Conservation (phyloP, 2,797 vertebrate genomes). For the Apodemus agrarius region DNA sequence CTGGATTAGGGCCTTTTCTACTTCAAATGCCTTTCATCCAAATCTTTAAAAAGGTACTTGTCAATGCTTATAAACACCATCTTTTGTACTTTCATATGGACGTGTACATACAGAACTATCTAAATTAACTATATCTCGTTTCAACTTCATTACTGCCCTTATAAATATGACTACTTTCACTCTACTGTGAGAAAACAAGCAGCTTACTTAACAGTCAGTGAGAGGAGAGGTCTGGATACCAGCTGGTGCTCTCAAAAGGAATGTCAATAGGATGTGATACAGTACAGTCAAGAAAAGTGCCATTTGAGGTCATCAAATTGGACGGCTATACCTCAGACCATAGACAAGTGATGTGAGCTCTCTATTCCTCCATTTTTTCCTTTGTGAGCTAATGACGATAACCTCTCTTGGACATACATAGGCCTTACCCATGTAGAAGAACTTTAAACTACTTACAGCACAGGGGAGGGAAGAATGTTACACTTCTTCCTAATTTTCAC, state of each 20-base stretch:
- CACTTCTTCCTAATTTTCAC: not conserved
- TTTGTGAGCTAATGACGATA: not conserved
- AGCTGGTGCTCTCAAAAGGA: slow-evolving; percentile 39
- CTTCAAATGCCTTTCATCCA: slow-evolving; percentile 18
- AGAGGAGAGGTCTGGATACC: not conserved
- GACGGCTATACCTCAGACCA: slow-evolving; percentile 1
- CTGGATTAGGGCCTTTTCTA: slow-evolving; percentile 3
- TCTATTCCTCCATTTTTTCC: not conserved
- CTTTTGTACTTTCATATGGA: not conserved
- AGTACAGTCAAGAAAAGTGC: not conserved
- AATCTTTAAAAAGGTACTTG: not conserved
- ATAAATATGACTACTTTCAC: not conserved
- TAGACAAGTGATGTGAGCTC: not conserved
- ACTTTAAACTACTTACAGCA: not conserved
- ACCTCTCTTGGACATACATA: not conserved
- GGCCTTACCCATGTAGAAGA: not conserved
- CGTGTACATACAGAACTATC: not conserved
- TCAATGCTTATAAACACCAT: not conserved
- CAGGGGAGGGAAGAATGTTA: not conserved
- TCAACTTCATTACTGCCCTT: not conserved
- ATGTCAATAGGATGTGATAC: not conserved
- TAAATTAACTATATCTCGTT: slow-evolving; percentile 39
- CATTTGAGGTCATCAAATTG: not conserved
- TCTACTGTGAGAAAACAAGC: slow-evolving; percentile 25
- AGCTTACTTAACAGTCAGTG: not conserved